phyloP scores from a whole-genome alignment of 1,140 invertebrate species.

The Platyscapa corneri region DNA sequence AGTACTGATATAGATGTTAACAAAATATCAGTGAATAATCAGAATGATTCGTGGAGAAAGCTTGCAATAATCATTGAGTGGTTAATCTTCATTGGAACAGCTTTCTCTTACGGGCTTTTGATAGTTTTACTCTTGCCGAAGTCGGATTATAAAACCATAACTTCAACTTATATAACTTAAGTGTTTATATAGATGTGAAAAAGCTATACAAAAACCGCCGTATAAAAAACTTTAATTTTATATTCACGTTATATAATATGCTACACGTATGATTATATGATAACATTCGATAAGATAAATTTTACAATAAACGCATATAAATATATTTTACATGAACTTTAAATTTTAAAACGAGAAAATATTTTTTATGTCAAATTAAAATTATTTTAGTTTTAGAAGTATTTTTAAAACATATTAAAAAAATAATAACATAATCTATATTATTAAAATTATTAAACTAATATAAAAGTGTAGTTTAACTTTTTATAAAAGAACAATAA shows the following conservation, averaged over 20 bases:
- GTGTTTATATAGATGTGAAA: background rate
- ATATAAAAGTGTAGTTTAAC: too few relatives aligned
- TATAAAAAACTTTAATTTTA: background rate
- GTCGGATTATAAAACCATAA: background rate
- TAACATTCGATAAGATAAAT: background rate
- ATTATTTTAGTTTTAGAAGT: too few relatives aligned
- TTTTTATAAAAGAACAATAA: too few relatives aligned
- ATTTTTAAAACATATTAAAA: too few relatives aligned
- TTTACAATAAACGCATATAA: background rate
- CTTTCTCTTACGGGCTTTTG: constrained; percentile 60
- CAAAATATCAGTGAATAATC: constrained; percentile 4
- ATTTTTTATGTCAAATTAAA: background rate
- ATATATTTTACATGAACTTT: too few relatives aligned
- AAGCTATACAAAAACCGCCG: too few relatives aligned
- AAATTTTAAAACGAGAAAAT: background rate
- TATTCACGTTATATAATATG: background rate
- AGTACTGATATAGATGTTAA: constrained; percentile 40
- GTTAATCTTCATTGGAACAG: constrained; percentile 58
- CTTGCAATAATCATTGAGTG: constrained; percentile 64
- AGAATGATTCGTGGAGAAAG: constrained; percentile 58
- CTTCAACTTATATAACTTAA: background rate
- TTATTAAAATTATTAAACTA: too few relatives aligned
- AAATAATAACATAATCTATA: too few relatives aligned
- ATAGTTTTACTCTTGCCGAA: constrained; percentile 57
- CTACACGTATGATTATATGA: background rate